These are phyloP conservation scores for Halcyon smyrnensis DNA, from an alignment of 2,797 vertebrate genomes.

Conservation along the genomic window DNA sequence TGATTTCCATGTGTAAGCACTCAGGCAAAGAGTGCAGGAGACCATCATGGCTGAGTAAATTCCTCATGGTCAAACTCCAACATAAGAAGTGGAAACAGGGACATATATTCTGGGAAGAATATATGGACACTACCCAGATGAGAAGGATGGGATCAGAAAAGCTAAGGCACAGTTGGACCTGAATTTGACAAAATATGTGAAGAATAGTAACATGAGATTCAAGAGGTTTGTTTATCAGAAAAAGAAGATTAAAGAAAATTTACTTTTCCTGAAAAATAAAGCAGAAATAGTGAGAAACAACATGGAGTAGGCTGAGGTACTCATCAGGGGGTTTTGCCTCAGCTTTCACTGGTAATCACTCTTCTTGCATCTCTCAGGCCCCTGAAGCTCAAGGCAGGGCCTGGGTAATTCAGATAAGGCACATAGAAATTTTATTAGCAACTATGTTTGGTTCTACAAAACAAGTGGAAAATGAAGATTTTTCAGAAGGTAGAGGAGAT, in stretches of 20 bases:
- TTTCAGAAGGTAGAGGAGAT: not conserved
- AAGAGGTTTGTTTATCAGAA: not conserved
- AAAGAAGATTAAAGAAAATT: not conserved
- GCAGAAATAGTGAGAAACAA: not conserved
- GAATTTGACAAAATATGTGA: not conserved
- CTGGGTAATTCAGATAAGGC: not conserved
- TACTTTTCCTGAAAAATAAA: not conserved
- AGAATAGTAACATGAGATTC: not conserved
- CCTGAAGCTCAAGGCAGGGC: not conserved
- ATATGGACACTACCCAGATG: not conserved
- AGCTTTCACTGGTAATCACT: not conserved
- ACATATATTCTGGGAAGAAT: not conserved
- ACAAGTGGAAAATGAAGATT: not conserved
- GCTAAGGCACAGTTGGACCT: not conserved
- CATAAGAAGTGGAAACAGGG: not conserved
- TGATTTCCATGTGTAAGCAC: not conserved
- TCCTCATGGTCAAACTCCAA: not conserved
- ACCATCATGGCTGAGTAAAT: not conserved
- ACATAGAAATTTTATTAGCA: not conserved
- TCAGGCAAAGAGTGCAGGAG: not conserved
- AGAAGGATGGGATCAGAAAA: not conserved
- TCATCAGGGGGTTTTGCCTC: not conserved
- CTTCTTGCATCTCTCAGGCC: not conserved
- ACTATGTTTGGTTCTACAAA: not conserved
- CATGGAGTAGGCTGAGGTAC: not conserved